Evolutionary conservation across 2,888 invertebrate genomes (phyloP).

Genomic region (Galerucella nymphaeae): DNA sequence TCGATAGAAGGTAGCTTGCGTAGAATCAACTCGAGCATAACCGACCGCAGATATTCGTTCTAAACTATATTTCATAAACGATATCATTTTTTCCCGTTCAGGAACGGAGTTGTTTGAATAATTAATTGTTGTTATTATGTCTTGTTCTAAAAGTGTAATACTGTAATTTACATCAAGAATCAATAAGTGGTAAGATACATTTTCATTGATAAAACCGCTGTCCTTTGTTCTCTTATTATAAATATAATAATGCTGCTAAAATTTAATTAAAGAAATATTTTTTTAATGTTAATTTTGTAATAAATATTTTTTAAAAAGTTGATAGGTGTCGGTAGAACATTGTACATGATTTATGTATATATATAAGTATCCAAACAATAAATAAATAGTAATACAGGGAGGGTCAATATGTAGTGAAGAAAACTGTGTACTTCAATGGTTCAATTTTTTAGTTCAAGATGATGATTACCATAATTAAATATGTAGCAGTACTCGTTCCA

Average conservation of each 20-base stretch:
- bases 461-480: conserved; percentile 3
- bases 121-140: neutral
- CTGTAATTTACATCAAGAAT: neutral
- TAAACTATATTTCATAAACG: conserved; percentile 1
- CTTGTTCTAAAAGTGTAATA: neutral
- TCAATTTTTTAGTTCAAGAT: conserved; percentile 12
- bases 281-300: no score
- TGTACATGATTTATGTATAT: no score
- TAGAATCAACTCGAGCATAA: conserved; percentile 17
- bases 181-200: conserved; percentile 8
- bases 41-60: neutral
- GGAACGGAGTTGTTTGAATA: neutral
- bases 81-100: neutral
- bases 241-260: no score
- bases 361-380: no score
- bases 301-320: no score
- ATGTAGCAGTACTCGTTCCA: conserved; percentile 11
- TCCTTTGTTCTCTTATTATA: neutral
- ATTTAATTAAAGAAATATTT: no score
- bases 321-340: no score
- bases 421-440: no score
- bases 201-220: neutral
- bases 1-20: conserved; percentile 42
- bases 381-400: no score
- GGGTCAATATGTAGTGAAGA: no score